These are phyloP conservation scores for Intellagama lesueurii DNA, from an alignment of 2,797 vertebrate genomes.

Conservation along the genomic window DNA sequence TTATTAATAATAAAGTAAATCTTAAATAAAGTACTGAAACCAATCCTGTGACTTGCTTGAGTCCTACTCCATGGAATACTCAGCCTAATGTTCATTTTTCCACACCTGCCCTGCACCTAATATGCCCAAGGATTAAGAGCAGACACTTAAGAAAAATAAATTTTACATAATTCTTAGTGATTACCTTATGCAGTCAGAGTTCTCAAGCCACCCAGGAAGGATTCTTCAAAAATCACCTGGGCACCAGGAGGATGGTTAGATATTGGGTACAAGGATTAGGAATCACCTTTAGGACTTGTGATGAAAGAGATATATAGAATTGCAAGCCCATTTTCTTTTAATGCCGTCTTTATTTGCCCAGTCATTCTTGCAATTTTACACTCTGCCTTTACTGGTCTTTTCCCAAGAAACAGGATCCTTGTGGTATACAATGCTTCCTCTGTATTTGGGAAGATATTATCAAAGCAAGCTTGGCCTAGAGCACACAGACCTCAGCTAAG, in stretches of 20 bases:
- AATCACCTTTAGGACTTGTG: conserved; percentile 51
- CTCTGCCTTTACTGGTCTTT: conserved; percentile 55
- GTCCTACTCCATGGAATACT: background rate
- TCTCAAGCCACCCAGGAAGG: background rate
- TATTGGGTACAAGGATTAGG: conserved; percentile 27
- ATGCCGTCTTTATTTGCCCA: conserved; percentile 39
- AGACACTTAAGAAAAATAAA: background rate
- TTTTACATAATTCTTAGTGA: background rate
- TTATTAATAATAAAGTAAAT: background rate
- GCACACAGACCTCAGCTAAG: conserved; percentile 64
- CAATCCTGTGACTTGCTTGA: background rate
- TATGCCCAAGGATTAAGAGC: no score
- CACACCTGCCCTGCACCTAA: background rate
- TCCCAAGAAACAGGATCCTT: conserved; percentile 76
- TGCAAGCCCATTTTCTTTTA: conserved; percentile 55
- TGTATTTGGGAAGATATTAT: conserved; percentile 70
- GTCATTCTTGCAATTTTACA: conserved; percentile 62
- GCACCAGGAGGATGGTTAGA: background rate
- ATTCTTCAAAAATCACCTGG: background rate
- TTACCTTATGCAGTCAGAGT: accelerated
- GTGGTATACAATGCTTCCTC: conserved; percentile 74
- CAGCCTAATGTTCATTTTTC: background rate
- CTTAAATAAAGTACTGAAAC: background rate
- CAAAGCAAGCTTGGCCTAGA: conserved; percentile 53
- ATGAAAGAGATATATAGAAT: conserved; percentile 47